Evolutionary conservation across 1,140 invertebrate species (phyloP).

Genomic region (Bombus confusus): DNA sequence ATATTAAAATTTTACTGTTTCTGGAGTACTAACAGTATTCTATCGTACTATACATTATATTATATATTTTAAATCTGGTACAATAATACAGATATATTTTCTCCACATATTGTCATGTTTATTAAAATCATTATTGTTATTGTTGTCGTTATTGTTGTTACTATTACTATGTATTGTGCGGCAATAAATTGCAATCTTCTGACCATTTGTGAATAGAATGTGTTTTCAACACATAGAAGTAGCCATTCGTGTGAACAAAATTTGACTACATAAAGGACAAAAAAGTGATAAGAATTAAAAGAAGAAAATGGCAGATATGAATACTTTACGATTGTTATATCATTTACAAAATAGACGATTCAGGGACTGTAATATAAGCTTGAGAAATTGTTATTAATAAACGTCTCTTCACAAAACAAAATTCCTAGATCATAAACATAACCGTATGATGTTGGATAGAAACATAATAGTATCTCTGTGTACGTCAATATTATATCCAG

Average conservation of each 20-base stretch:
- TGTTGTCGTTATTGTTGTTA: neutral
- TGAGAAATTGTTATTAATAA: neutral
- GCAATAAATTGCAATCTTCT: neutral
- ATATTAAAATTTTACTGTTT: too few species aligned
- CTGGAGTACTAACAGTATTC: too few species aligned
- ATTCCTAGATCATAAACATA: neutral
- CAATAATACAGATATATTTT: neutral
- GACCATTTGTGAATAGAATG: slow-evolving; percentile 2
- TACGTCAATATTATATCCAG: neutral
- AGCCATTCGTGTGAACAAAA: neutral
- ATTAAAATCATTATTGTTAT: neutral
- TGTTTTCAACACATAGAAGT: neutral
- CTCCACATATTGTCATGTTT: neutral
- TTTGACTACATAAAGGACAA: neutral
- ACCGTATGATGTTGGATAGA: neutral
- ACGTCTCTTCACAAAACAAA: neutral
- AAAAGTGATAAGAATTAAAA: neutral
- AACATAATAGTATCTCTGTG: neutral
- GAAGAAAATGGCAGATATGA: neutral
- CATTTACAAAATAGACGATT: slow-evolving; percentile 14
- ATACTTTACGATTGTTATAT: slow-evolving; percentile 6
- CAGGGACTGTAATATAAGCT: slow-evolving; percentile 16
- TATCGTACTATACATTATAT: neutral
- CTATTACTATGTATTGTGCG: neutral
- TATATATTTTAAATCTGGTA: neutral